These are phyloP conservation scores for Anthrax anthrax DNA, from an alignment of 2,888 invertebrate species.

Conservation along the genomic window DNA sequence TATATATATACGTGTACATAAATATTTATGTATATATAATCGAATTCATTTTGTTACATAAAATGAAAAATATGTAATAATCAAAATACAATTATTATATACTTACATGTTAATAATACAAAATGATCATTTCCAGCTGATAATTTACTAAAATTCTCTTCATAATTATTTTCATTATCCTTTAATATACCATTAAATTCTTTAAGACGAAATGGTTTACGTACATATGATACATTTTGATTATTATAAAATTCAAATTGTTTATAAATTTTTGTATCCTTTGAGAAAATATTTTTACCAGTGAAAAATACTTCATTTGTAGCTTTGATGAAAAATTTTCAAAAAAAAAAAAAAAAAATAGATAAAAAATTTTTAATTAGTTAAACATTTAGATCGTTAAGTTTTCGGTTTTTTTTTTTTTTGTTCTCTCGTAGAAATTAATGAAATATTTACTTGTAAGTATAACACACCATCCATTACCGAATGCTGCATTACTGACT, in stretches of 20 bases:
- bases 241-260: conserved; percentile 22
- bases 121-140: conserved; percentile 33
- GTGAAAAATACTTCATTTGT: conserved; percentile 32
- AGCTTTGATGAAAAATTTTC: conserved; percentile 16
- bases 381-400: too few species aligned
- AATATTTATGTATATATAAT: too few species aligned
- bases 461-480: conserved; percentile 29
- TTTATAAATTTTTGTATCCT: conserved; percentile 20
- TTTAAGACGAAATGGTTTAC: conserved; percentile 29
- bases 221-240: conserved; percentile 18
- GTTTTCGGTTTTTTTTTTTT: too few species aligned
- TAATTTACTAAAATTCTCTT: conserved; percentile 25
- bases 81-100: background rate
- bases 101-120: conserved; percentile 30
- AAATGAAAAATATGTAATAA: too few species aligned
- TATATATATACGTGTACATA: background rate
- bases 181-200: conserved; percentile 29
- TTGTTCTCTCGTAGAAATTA: too few species aligned
- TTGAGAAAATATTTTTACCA: conserved; percentile 28
- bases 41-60: too few species aligned
- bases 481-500: conserved; percentile 30
- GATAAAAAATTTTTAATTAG: background rate
- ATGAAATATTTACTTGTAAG: conserved; percentile 22
- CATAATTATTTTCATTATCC: conserved; percentile 15
- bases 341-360: background rate